phyloP scores from a whole-genome alignment of 2,797 vertebrate species.

The Neosilurus hyrtlii region DNA sequence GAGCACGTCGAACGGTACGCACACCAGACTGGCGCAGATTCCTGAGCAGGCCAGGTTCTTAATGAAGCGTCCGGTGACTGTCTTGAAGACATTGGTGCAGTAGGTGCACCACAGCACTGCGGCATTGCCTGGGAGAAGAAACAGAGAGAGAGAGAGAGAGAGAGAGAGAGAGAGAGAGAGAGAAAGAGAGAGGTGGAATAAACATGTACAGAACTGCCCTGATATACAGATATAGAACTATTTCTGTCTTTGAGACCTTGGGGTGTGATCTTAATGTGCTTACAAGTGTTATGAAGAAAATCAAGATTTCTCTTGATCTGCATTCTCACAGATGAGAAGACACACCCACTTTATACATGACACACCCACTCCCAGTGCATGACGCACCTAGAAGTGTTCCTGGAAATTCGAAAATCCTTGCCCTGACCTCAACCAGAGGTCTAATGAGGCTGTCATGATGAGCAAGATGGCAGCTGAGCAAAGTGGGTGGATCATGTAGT shows the following conservation, averaged over 20 bases:
- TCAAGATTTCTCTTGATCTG: too few species aligned
- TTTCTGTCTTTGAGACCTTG: neutral
- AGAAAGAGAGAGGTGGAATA: neutral
- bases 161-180: too few species aligned
- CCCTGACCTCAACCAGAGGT: too few species aligned
- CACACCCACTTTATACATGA: too few species aligned
- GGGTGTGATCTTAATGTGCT: neutral
- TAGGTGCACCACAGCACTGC: constrained; percentile 94
- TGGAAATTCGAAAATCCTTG: too few species aligned
- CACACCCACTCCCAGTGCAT: too few species aligned
- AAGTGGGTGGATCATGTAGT: too few species aligned
- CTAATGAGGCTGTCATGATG: too few species aligned
- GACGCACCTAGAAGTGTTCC: too few species aligned
- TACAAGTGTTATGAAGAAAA: too few species aligned
- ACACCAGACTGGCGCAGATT: constrained; percentile 89
- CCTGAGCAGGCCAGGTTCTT: constrained; percentile 94
- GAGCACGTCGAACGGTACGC: constrained; percentile 91
- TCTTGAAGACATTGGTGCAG: constrained; percentile 89
- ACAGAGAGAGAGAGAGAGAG: neutral
- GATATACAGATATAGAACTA: neutral
- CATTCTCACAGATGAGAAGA: too few species aligned
- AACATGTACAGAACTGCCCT: neutral
- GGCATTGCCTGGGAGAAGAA: constrained; percentile 79
- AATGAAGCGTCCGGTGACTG: constrained; percentile 93
- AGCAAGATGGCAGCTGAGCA: too few species aligned